Percentiles rank a stretch among this genome's conserved stretches.
Evolutionary conservation across 2,888 invertebrate genomes (phyloP).

Genomic region (Caenorhabditis doughertyi): DNA sequence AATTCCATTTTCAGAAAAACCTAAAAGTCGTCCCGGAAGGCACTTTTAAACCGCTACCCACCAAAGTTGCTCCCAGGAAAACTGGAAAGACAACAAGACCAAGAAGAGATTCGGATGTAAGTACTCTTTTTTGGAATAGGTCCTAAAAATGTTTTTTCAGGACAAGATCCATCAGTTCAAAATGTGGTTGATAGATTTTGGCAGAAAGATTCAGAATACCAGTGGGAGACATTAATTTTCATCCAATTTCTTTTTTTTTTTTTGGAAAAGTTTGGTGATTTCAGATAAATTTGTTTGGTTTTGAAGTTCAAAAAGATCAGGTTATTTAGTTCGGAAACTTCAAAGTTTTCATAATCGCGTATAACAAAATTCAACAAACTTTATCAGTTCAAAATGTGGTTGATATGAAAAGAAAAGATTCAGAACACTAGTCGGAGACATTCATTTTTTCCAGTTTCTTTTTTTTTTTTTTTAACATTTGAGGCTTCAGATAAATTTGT

Average conservation of each 20-base stretch:
- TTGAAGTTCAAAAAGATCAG: too few relatives aligned
- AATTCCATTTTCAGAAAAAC: neutral
- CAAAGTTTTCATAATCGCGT: too few relatives aligned
- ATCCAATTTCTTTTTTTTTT: neutral
- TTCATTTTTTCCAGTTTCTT: too few relatives aligned
- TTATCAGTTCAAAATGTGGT: too few relatives aligned
- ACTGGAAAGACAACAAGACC: neutral
- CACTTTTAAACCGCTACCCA: neutral
- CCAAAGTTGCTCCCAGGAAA: neutral
- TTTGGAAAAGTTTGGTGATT: neutral
- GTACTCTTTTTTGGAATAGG: neutral
- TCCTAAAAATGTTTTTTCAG: neutral
- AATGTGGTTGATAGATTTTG: slow-evolving; percentile 12
- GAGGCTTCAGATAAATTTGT: too few relatives aligned
- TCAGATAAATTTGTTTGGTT: too few relatives aligned
- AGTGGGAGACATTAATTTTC: slow-evolving; percentile 5
- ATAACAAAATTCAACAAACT: too few relatives aligned
- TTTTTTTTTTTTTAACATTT: too few relatives aligned
- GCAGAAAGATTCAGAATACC: slow-evolving; percentile 9
- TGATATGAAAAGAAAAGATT: too few relatives aligned
- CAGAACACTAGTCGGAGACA: too few relatives aligned
- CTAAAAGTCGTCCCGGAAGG: slow-evolving; percentile 8
- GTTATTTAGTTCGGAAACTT: too few relatives aligned
- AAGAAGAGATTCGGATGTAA: neutral
- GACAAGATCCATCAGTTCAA: neutral